Base-by-base conservation (phyloP, 2,888 invertebrate species). In the Leptinotarsa tumamoca region DNA sequence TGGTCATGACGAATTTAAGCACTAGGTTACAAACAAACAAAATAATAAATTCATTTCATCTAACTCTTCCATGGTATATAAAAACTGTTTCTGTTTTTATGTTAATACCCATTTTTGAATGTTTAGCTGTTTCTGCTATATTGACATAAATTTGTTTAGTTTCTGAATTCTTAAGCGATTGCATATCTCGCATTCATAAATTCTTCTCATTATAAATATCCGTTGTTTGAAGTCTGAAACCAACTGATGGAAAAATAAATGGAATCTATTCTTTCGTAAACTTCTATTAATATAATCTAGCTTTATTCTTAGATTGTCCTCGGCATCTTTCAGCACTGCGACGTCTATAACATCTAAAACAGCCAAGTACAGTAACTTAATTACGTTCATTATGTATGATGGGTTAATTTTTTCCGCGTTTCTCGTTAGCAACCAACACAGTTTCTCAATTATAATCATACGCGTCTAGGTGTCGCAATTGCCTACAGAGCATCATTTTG, bases 231-330 rank as follows among this genome's bases (percentile, higher is more conserved):
- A 14, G 54, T 54, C 13, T 10, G 18, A 18, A 54, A 54, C 54
- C 18, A 54, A 54, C 18, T 18, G 54, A 54, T 54, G n/a, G 54
- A 43, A 43, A 43, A 43, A 43, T 10, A 43, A 43, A 43, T 43
- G 43, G 14, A 7, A 17, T 5, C 54, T 54, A 54, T 54, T 54
- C 54, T 54, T 54, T 54, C 54, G 54, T 54, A 18, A 54, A 54
- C n/a, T 18, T 18, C 54, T 54, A 54, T 54, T 18, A 54, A 18
- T 54, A 54, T 3, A 10, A 18, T 54, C 54, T 18, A 54, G 54
- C 7, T n/a, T 18, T 54, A 54, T 54, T 54, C 54, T 54, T 54
- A 54, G 54, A 54, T 54, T 54, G 54, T 54, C 18, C 54, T 54
- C 54, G 18, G 18, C 13, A 54, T 54, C 54, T 54, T 54, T 54